These are phyloP conservation scores for Drosophila siamana DNA, from an alignment of 2,888 invertebrate species.

Conservation along the genomic window DNA sequence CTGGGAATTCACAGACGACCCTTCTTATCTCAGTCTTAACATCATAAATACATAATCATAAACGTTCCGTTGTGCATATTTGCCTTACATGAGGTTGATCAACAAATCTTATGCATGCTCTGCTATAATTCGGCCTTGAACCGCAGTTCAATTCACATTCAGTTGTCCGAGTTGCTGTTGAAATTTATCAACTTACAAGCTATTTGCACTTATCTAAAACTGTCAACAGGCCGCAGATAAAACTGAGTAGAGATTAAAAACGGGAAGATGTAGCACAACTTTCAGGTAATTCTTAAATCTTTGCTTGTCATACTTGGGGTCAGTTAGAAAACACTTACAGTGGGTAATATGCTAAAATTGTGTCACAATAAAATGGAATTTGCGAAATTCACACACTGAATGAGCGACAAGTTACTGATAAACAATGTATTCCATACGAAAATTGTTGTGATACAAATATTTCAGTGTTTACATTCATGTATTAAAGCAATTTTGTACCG, in stretches of 20 bases:
- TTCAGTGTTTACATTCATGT: no score
- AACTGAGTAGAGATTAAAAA: constrained; percentile 14
- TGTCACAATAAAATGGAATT: background rate
- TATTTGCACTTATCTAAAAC: constrained; percentile 53
- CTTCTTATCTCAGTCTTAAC: background rate
- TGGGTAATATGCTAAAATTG: background rate
- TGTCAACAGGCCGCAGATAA: constrained; percentile 47
- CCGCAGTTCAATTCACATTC: constrained; percentile 59
- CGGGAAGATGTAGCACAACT: background rate
- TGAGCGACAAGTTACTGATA: no score
- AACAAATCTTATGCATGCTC: background rate
- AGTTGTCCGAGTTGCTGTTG: constrained; percentile 25
- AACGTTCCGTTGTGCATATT: constrained; percentile 24
- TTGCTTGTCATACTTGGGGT: background rate
- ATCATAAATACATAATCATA: constrained; percentile 6
- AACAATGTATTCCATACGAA: no score
- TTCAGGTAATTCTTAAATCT: background rate
- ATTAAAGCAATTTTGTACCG: no score
- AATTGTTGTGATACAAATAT: no score
- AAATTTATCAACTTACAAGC: constrained; percentile 19
- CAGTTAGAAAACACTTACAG: background rate
- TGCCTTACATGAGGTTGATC: constrained; percentile 29
- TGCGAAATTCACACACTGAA: no score
- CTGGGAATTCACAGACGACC: constrained; percentile 4
- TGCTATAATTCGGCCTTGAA: constrained; percentile 57